phyloP scores from a whole-genome alignment of 1,140 invertebrate species.

The Steinernema feltiae region DNA sequence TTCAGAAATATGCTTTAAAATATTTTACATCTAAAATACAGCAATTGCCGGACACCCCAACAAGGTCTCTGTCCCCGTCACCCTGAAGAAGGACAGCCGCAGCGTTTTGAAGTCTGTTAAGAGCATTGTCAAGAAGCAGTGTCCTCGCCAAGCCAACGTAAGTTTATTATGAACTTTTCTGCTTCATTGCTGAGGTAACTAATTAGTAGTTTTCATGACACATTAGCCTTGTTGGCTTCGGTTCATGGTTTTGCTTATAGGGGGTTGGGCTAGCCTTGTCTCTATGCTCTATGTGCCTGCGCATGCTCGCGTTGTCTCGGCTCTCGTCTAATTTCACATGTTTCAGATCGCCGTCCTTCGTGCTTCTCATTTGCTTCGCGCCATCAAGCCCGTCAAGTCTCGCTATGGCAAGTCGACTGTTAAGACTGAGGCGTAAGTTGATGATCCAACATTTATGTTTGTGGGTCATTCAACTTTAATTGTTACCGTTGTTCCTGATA shows the following conservation, averaged over 20 bases:
- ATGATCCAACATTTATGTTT: neutral
- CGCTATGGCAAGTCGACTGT: slow-evolving; percentile 7
- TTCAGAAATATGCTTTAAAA: neutral
- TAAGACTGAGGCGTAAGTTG: slow-evolving; percentile 12
- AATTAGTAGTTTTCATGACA: neutral
- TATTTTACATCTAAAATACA: neutral
- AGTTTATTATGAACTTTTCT: neutral
- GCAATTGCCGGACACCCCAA: neutral
- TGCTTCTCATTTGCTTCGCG: neutral
- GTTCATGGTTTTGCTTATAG: neutral
- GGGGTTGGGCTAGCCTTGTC: neutral
- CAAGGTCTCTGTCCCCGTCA: neutral
- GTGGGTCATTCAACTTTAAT: neutral
- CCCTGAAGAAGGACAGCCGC: neutral
- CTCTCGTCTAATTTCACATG: neutral
- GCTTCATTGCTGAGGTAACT: neutral
- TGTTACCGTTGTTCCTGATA: slow-evolving; percentile 1
- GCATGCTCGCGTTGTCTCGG: neutral
- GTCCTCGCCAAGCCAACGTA: neutral
- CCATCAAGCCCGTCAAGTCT: neutral
- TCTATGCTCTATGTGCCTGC: neutral
- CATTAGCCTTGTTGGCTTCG: neutral
- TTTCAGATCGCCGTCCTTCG: neutral
- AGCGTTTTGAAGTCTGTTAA: slow-evolving; percentile 14
- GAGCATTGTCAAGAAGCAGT: neutral